These are phyloP conservation scores for Fukomys damarensis DNA, from an alignment of 2,113 vertebrate genomes.

Conservation along the genomic window DNA sequence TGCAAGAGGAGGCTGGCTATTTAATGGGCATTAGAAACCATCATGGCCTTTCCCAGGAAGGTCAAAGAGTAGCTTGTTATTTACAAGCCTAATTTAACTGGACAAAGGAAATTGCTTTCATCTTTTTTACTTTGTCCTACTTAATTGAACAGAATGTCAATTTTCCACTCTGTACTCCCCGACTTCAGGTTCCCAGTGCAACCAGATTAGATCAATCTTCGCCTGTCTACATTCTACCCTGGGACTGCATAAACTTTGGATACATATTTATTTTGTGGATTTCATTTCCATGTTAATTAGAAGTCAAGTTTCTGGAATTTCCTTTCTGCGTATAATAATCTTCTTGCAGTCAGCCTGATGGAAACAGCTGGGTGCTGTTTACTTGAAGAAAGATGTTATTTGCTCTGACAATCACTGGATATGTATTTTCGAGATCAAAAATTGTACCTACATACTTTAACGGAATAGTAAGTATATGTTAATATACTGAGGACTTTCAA, in stretches of 20 bases:
- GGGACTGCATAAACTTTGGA: constrained; percentile 52
- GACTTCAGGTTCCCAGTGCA: constrained; percentile 31
- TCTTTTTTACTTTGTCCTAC: constrained; percentile 65
- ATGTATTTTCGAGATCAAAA: constrained; percentile 41
- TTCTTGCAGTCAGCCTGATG: constrained; percentile 68
- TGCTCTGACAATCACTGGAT: constrained; percentile 45
- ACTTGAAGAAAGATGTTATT: constrained; percentile 56
- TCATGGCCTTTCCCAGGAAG: constrained; percentile 68
- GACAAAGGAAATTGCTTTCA: constrained; percentile 75
- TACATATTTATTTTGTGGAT: constrained; percentile 77
- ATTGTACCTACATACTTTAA: not conserved
- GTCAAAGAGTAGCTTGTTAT: constrained; percentile 65
- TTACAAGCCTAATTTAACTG: constrained; percentile 62
- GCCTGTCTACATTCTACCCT: constrained; percentile 59
- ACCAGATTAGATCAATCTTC: constrained; percentile 69
- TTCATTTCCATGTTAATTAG: constrained; percentile 83
- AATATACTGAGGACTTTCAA: not conserved
- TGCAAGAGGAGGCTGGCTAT: constrained; percentile 15
- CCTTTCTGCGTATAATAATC: constrained; percentile 74
- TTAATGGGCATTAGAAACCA: constrained; percentile 46
- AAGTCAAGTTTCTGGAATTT: constrained; percentile 82
- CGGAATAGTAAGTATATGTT: not conserved
- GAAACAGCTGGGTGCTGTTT: constrained; percentile 74
- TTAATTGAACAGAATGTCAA: constrained; percentile 75
- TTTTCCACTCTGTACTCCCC: constrained; percentile 58